Evolutionary conservation across 2,888 invertebrate genomes (phyloP).

Genomic region (Dicroscelio sp.): DNA sequence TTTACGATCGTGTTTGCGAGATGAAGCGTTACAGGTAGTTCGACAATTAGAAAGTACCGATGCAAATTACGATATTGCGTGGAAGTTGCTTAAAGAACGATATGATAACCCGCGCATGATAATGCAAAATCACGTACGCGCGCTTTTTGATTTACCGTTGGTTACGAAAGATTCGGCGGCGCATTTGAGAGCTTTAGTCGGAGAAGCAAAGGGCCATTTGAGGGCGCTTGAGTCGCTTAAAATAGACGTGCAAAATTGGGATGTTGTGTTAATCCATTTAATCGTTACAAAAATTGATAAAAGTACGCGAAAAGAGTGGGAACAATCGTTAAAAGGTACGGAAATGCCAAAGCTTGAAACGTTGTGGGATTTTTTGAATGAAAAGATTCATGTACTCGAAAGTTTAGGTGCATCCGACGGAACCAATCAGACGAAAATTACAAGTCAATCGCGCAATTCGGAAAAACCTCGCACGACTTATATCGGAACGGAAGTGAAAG

Average conservation of each 20-base stretch:
- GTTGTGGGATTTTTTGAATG: slow-evolving; percentile 3
- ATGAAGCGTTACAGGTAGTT: slow-evolving; percentile 75
- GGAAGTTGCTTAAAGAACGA: slow-evolving; percentile 63
- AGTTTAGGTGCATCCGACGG: not conserved
- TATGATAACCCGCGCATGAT: slow-evolving; percentile 24
- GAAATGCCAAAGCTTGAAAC: slow-evolving; percentile 4
- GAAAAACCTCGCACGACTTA: not conserved
- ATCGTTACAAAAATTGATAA: slow-evolving; percentile 5
- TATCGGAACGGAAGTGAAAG: not conserved
- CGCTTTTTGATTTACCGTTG: slow-evolving; percentile 1
- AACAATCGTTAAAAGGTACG: not conserved
- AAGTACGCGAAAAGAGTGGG: slow-evolving; percentile 20
- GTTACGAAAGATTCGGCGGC: not conserved
- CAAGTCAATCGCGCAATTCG: not conserved
- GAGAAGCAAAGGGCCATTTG: not conserved
- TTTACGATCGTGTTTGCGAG: too few species aligned
- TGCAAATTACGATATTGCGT: slow-evolving; percentile 60
- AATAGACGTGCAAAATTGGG: not conserved
- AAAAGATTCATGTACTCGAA: not conserved
- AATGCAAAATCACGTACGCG: not conserved
- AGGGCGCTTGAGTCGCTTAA: slow-evolving; percentile 14
- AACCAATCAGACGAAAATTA: not conserved
- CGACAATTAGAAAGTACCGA: slow-evolving; percentile 67
- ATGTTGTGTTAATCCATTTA: not conserved
- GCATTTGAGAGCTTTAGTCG: not conserved